Base-by-base conservation (phyloP, 2,797 vertebrate genomes). In the Pterois miles region DNA sequence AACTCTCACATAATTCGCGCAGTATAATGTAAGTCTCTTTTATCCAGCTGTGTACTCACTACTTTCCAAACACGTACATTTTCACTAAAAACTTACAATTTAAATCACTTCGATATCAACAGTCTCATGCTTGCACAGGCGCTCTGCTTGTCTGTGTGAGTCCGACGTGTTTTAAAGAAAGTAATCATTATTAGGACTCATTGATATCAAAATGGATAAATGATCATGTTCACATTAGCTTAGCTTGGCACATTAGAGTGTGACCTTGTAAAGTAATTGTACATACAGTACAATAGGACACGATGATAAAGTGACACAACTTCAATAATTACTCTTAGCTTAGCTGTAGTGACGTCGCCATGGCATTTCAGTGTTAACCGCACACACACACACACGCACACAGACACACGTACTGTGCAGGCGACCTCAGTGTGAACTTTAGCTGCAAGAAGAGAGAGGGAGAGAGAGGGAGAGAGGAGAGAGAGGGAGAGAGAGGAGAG, bases 401-500 rank as follows among this genome's bases (percentile, higher is more conserved):
- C 34, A 50, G 18, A 65, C 57, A 62, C 23, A 27, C 4, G 2
- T 23, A 52, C 11, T 31, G 31, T 71, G 69, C 46, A 74, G 52
- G 54, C 80, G 81, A 87, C 78, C 78, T 73, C 40, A 56, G 27
- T 5, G 54, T 83, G 82, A 86, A 82, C 74, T 66, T 63, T 75
- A 54, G 43, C 56, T 58, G 33, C 33, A 54, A 1, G 6, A 68
- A 25, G 38, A 80, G 48, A 36, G 27, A 27, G 54, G 66, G 34
- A 71, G 60, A 71, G 60, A 67, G n/a, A n/a, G n/a, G n/a, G n/a
- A n/a, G n/a, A n/a, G n/a, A n/a, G n/a, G n/a, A 52, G n/a, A 50
- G 56, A 34, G 53, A 25, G 22, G 5, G 27, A 5, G 27, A 5
- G 27, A 5, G 5, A 5, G 14, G 31, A 27, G 54, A 57, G 8